Evolutionary conservation across 1,140 invertebrate genomes (phyloP).

Genomic region (Dendrolimus kikuchii): DNA sequence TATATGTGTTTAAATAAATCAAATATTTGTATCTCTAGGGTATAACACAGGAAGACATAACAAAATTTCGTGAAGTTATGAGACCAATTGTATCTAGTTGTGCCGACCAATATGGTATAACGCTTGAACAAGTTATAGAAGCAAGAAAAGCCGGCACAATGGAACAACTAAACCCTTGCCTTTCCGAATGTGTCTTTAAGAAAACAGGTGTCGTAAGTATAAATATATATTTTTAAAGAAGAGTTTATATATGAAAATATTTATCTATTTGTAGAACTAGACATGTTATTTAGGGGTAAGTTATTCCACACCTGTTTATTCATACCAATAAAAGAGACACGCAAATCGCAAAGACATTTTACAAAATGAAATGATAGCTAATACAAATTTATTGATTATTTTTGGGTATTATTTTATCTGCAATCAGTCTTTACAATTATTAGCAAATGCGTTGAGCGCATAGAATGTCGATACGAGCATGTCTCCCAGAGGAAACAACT

Average conservation of each 20-base stretch:
- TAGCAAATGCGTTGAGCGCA: too few relatives aligned
- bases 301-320: too few relatives aligned
- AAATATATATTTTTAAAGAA: neutral
- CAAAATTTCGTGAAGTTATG: constrained; percentile 1
- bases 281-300: neutral
- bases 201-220: constrained; percentile 12
- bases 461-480: too few relatives aligned
- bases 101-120: constrained; percentile 7
- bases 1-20: too few relatives aligned
- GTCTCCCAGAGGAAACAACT: too few relatives aligned
- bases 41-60: constrained; percentile 7
- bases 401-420: too few relatives aligned
- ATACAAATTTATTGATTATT: too few relatives aligned
- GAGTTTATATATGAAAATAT: neutral
- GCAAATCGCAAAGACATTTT: too few relatives aligned
- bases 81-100: constrained; percentile 9
- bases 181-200: constrained; percentile 11
- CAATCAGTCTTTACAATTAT: too few relatives aligned
- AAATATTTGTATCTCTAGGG: too few relatives aligned
- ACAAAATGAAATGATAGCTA: too few relatives aligned
- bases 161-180: constrained; percentile 9
- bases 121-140: constrained; percentile 2
- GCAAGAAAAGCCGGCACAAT: constrained; percentile 5
- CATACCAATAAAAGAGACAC: too few relatives aligned
- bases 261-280: neutral